phyloP scores from a whole-genome alignment of 1,140 invertebrate genomes.

The Drosophila kikkawai region DNA sequence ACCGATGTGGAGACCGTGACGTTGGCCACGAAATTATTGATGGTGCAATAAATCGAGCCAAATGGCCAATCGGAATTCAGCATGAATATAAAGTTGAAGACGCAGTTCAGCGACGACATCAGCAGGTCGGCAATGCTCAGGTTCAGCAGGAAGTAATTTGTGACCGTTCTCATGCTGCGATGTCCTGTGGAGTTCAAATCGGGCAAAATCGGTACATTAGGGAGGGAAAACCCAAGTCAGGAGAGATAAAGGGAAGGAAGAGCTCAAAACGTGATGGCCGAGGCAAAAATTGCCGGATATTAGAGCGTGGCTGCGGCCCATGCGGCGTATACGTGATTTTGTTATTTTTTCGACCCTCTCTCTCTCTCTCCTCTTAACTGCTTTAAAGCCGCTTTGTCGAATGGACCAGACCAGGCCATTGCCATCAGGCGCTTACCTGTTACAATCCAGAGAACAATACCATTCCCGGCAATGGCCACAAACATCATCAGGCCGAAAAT shows the following conservation, averaged over 20 bases:
- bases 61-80: constrained; percentile 93
- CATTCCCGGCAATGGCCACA: constrained; percentile 92
- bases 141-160: constrained; percentile 98
- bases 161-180: constrained; percentile 96
- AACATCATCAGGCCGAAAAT: constrained; percentile 91
- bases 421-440: constrained; percentile 87
- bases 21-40: constrained; percentile 95
- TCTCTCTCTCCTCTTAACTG: not conserved
- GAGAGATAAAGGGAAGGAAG: constrained; percentile 10
- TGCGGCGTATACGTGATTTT: constrained; percentile 52
- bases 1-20: constrained; percentile 95
- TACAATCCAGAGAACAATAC: constrained; percentile 96
- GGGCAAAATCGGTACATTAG: not conserved
- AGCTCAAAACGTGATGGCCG: constrained; percentile 41
- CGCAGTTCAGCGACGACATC: constrained; percentile 96
- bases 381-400: constrained; percentile 29
- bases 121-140: constrained; percentile 96
- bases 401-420: constrained; percentile 5
- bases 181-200: constrained; percentile 87
- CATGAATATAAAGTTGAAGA: constrained; percentile 98
- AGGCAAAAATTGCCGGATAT: constrained; percentile 47
- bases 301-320: constrained; percentile 15
- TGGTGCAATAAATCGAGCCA: constrained; percentile 92
- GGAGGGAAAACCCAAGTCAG: not conserved
- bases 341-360: not conserved